Evolutionary conservation across 2,113 vertebrate genomes (phyloP), one percentile per base, ranked within the genome.

Genomic region (Micromys minutus): DNA sequence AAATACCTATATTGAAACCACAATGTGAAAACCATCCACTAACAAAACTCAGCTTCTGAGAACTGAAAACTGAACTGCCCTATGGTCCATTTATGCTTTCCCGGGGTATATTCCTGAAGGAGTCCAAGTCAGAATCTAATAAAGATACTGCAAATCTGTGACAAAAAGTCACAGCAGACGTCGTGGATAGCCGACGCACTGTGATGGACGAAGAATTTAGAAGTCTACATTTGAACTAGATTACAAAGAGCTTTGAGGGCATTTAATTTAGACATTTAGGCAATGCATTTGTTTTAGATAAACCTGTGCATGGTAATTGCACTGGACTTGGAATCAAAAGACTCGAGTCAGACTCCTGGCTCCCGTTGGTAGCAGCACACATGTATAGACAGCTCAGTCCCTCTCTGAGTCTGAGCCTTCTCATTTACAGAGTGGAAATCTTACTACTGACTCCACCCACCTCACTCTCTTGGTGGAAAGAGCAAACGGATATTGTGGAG

Each of bases 191-290:
- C 4, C 87, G 81, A 94, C 61, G 77, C 42, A 96, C 6, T 84
- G 61, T 59, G 34, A 21, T 85, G 90, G 83, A 39, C 67, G 83
- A 88, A 47, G 57, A 94, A 57, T 17, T 85, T 92, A 15, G 42
- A 95, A 69, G 42, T 85, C 29, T 86, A 67, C 86, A 87, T 91
- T 77, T 89, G 55, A 80, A 89, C 13, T 86, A 76, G 36, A 77
- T 91, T 65, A 77, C 31, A 81, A 87, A 90, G 79, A n/a, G 9
- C 11, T 42, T 93, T 81, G 81, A 94, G 45, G 39, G 24, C 21
- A 74, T 11, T 69, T 67, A 63, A 36, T 86, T 94, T 87, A 19
- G 36, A 95, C 26, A 91, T 65, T 94, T 77, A 91, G 36, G 39
- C 59, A 93, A 50, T 22, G 39, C n/a, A 34, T 45, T 57, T 29